Evolutionary conservation across 2,888 invertebrate species (phyloP), one percentile per base, ranked within the genome.

Genomic region (Pristionchus fissidentatus): DNA sequence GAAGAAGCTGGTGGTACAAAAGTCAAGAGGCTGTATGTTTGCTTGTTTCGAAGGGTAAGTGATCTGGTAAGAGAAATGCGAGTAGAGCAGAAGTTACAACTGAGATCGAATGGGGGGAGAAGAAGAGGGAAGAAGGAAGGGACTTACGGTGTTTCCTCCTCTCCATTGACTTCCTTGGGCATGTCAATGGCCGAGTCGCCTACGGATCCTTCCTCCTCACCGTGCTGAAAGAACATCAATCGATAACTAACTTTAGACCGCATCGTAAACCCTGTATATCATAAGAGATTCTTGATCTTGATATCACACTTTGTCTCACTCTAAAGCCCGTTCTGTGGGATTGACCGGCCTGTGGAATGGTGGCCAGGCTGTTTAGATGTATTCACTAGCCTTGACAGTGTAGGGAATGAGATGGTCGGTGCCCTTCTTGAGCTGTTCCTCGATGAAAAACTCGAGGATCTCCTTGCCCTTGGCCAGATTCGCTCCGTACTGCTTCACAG

Each of bases 401-500:
- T 85, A 90, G 0, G 94, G 94, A 60, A 94, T 93, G 78, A 96
- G 94, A 80, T 94, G 93, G 5, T 94, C 94, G 38, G 96, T 83
- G 62, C 96, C 97, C 88, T 96, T 95, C 43, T 94, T 94, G 89
- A 95, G 93, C 82, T 97, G 93, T 92, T 96, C 95, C 84, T 94
- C 94, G 92, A 97, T 95, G 93, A 97, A 97, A 93, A 94, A 95
- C 93, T 97, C 97, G 91, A 97, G 96, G 83, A 97, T 96, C 93
- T 97, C 97, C 92, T 97, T 97, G 87, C 97, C 95, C 93, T 95
- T 96, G 79, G 95, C 95, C 89, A 96, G 95, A 92, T 96, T 96
- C 75, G 95, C 94, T 5, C 96, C 95, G 92, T 97, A 97, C 92
- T 97, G 97, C 92, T 97, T 97, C 95, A 97, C 97, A 78, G 97